Evolutionary conservation across 2,888 invertebrate genomes (phyloP).

Genomic region (Hyalella azteca): DNA sequence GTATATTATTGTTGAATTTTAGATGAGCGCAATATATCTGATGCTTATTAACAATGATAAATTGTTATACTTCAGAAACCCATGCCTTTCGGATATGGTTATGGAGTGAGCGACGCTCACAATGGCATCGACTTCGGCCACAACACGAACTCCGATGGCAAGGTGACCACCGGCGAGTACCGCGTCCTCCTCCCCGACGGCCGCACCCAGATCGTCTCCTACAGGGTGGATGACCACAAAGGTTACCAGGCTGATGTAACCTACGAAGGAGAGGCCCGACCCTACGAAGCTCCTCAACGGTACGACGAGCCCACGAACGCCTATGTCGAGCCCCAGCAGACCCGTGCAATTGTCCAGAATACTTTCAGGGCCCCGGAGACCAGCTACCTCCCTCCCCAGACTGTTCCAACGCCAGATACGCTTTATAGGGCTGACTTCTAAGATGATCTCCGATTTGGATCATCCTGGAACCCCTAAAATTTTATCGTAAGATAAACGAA

Average conservation of each 20-base stretch:
- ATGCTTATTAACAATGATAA: background rate
- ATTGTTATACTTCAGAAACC: background rate
- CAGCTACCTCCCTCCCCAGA: background rate
- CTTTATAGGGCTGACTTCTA: slow-evolving; percentile 19
- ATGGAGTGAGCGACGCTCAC: slow-evolving; percentile 31
- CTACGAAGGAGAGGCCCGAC: slow-evolving; percentile 39
- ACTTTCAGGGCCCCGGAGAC: background rate
- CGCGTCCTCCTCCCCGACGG: slow-evolving; percentile 36
- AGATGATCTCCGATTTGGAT: too few relatives aligned
- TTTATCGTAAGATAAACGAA: too few relatives aligned
- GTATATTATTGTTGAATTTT: background rate
- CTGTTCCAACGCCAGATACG: slow-evolving; percentile 14
- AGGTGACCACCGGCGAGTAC: slow-evolving; percentile 15
- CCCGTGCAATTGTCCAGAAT: background rate
- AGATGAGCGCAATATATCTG: background rate
- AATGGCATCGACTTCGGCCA: slow-evolving; percentile 39
- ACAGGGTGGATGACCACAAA: slow-evolving; percentile 17
- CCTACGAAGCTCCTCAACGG: slow-evolving; percentile 15
- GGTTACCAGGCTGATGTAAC: slow-evolving; percentile 33
- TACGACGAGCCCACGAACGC: background rate
- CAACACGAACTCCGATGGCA: slow-evolving; percentile 35
- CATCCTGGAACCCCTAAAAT: too few relatives aligned
- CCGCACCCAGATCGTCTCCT: slow-evolving; percentile 36
- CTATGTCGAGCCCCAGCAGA: background rate
- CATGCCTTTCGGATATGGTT: slow-evolving; percentile 38